phyloP scores from a whole-genome alignment of 2,888 invertebrate genomes.

The Mayetiola destructor region DNA sequence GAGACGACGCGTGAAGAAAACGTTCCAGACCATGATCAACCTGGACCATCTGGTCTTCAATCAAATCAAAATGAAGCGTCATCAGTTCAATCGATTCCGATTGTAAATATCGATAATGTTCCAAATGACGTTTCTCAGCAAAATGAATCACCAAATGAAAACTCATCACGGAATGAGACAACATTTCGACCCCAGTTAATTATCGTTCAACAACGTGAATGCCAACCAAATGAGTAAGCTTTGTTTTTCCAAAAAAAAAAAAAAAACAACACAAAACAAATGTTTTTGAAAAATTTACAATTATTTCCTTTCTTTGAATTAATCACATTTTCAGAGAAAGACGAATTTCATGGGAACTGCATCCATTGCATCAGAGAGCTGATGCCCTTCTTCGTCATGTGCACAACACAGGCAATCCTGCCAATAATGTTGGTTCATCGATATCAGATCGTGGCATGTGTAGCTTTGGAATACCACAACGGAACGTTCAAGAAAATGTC shows the following conservation, averaged over 20 bases:
- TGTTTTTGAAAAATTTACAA: not conserved
- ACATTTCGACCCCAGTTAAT: not conserved
- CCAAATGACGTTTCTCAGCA: not conserved
- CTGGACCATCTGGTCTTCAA: slow-evolving; percentile 1
- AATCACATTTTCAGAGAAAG: not conserved
- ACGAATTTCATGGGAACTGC: not conserved
- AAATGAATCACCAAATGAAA: not conserved
- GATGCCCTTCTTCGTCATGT: not conserved
- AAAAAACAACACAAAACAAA: not conserved
- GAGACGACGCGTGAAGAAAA: too few relatives aligned
- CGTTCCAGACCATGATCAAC: too few relatives aligned
- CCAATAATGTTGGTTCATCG: slow-evolving; percentile 16
- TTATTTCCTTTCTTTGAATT: not conserved
- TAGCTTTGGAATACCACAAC: slow-evolving; percentile 30
- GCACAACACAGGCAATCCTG: slow-evolving; percentile 20
- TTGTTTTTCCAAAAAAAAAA: not conserved
- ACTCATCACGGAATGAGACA: not conserved
- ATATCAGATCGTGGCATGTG: slow-evolving; percentile 29
- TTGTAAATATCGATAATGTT: not conserved
- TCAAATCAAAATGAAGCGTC: not conserved
- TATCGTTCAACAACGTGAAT: not conserved
- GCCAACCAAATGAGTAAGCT: not conserved
- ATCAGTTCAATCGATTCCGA: not conserved
- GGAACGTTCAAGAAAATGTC: slow-evolving; percentile 30
- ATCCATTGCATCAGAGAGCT: not conserved